A percentile compares a stretch with the other conserved stretches of the same genome.
phyloP scores from a whole-genome alignment of 2,113 vertebrate genomes.

The Cebus imitator region DNA sequence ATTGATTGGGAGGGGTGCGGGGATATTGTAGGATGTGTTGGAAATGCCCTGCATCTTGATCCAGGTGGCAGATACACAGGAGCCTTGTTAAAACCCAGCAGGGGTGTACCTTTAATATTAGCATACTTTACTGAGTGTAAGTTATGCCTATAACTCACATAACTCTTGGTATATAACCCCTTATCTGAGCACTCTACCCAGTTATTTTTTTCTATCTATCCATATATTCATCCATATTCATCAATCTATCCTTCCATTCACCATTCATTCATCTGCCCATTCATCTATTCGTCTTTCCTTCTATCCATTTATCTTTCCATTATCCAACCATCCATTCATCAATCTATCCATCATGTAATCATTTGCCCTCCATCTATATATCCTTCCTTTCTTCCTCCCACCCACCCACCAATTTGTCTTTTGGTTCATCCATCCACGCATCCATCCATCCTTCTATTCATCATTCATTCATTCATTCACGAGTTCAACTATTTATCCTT shows the following conservation, averaged over 20 bases:
- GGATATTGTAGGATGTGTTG: too few relatives aligned
- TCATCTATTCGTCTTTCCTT: too few relatives aligned
- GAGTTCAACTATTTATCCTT: too few relatives aligned
- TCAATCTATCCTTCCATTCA: not conserved
- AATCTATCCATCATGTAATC: not conserved
- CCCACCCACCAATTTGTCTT: not conserved
- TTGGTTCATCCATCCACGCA: not conserved
- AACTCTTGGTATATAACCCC: not conserved
- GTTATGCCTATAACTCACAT: too few relatives aligned
- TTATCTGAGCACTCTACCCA: too few relatives aligned
- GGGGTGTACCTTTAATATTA: not conserved
- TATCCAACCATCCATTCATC: not conserved
- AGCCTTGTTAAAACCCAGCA: not conserved
- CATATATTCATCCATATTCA: not conserved
- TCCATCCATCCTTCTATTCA: too few relatives aligned
- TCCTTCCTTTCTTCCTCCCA: not conserved
- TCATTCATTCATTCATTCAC: not conserved
- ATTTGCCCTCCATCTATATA: not conserved
- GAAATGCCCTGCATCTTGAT: not conserved
- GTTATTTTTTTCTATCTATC: not conserved
- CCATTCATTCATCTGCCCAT: not conserved
- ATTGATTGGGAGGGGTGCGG: not conserved
- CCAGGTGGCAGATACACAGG: not conserved
- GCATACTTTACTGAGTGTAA: fast-evolving
- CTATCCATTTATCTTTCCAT: not conserved